Conservation (phyloP, 2,888 invertebrate species). For the Melolontha melolontha region DNA sequence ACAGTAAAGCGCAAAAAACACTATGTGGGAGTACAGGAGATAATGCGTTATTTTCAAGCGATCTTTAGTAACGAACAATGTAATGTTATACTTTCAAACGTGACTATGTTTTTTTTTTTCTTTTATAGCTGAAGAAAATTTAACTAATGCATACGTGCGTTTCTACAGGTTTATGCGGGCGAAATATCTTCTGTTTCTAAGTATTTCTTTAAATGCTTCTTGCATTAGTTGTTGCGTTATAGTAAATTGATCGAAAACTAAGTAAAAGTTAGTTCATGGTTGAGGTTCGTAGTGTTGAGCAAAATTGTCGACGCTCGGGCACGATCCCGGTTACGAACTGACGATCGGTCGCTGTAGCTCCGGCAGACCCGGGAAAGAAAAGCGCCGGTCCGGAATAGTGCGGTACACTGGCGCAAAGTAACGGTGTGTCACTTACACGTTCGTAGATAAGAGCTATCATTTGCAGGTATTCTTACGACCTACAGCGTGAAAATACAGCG, state of each 20-base stretch:
- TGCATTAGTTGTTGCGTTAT: conserved; percentile 11
- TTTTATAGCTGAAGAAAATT: conserved; percentile 1
- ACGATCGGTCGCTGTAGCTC: conserved; percentile 54
- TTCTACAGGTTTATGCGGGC: neutral
- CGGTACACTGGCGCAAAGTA: conserved; percentile 47
- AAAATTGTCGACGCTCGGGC: conserved; percentile 54
- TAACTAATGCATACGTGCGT: neutral
- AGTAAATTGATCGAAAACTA: conserved; percentile 11
- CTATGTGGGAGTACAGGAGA: too few relatives aligned
- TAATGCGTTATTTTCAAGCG: conserved; percentile 8
- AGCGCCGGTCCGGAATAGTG: conserved; percentile 67
- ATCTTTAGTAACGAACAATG: conserved; percentile 12
- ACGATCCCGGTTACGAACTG: conserved; percentile 62
- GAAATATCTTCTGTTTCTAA: neutral
- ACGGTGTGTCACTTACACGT: conserved; percentile 27
- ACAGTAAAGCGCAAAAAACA: conserved; percentile 15
- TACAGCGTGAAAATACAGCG: conserved; percentile 15
- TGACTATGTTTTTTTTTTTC: conserved; percentile 16
- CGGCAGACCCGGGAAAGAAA: conserved; percentile 64
- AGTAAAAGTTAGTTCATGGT: conserved; percentile 30
- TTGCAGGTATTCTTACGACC: conserved; percentile 32
- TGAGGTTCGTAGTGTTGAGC: conserved; percentile 38
- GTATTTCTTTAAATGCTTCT: neutral
- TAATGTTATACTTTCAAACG: conserved; percentile 15
- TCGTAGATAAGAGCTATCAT: conserved; percentile 40